phyloP scores from a whole-genome alignment of 2,888 invertebrate genomes.

The Allygus modestus region DNA sequence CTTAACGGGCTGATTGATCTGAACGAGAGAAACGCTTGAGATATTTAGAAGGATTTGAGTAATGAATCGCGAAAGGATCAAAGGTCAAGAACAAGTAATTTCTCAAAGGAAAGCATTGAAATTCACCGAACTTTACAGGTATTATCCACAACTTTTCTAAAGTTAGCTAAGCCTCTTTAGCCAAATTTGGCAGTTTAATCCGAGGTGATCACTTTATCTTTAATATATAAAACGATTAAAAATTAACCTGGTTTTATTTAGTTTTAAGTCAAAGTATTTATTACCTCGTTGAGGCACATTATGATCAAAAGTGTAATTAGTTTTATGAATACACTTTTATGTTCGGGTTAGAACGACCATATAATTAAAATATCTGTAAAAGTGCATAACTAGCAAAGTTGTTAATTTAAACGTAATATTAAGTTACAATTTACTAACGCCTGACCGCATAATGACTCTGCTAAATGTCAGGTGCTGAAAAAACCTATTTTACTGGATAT shows the following conservation, averaged over 20 bases:
- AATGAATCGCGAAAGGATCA: slow-evolving; percentile 20
- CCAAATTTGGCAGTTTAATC: background rate
- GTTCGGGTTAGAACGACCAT: too few species aligned
- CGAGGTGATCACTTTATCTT: background rate
- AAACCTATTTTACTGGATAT: too few species aligned
- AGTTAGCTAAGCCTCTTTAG: slow-evolving; percentile 11
- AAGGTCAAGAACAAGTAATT: slow-evolving; percentile 27
- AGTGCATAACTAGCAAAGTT: too few species aligned
- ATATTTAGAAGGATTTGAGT: slow-evolving; percentile 23
- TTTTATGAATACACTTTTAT: too few species aligned
- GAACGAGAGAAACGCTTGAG: slow-evolving; percentile 12
- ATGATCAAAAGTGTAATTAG: too few species aligned
- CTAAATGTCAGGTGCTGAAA: too few species aligned
- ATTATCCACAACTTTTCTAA: slow-evolving; percentile 11
- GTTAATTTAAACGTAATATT: too few species aligned
- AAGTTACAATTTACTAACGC: too few species aligned
- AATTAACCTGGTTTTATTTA: background rate
- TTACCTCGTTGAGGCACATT: too few species aligned
- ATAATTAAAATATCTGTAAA: too few species aligned
- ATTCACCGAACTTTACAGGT: slow-evolving; percentile 12
- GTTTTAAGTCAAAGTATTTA: too few species aligned
- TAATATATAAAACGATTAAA: background rate
- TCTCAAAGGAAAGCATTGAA: slow-evolving; percentile 23
- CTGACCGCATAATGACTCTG: too few species aligned
- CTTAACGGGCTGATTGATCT: background rate